Percentiles rank a stretch among this genome's conserved stretches.
These are phyloP conservation scores for Cerastoderma edule DNA, from an alignment of 2,888 invertebrate genomes.

Conservation along the genomic window DNA sequence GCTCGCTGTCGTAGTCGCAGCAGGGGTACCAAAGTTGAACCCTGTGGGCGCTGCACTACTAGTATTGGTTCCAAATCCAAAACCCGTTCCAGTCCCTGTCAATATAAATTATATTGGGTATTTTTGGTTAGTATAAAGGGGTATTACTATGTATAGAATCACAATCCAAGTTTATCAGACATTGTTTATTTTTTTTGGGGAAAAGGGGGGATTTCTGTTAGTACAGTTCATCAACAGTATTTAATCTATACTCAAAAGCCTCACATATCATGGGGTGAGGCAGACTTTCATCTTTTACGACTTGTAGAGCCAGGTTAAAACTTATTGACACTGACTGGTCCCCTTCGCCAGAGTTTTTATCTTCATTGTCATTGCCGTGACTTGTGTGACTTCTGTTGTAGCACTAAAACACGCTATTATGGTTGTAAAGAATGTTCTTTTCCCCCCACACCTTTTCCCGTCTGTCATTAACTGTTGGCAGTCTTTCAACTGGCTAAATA, in stretches of 20 bases:
- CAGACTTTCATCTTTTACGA: too few relatives aligned
- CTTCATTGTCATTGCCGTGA: too few relatives aligned
- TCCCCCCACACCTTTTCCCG: too few relatives aligned
- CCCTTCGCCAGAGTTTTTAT: too few relatives aligned
- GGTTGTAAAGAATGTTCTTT: too few relatives aligned
- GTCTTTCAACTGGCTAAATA: too few relatives aligned
- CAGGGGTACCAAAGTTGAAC: slow-evolving; percentile 35
- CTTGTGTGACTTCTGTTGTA: too few relatives aligned
- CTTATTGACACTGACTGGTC: too few relatives aligned
- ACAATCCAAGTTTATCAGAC: not conserved
- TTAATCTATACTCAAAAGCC: not conserved
- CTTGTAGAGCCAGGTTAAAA: too few relatives aligned
- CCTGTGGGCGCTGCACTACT: slow-evolving; percentile 28
- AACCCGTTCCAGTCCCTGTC: slow-evolving; percentile 31
- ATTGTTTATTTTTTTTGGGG: not conserved
- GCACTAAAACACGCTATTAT: too few relatives aligned
- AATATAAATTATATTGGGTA: too few relatives aligned
- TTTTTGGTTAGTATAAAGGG: not conserved
- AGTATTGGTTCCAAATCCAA: slow-evolving; percentile 28
- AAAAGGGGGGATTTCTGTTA: not conserved
- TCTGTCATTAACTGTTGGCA: too few relatives aligned
- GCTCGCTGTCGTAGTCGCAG: slow-evolving; percentile 26
- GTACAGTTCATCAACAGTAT: not conserved
- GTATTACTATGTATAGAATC: not conserved
- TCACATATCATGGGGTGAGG: not conserved